Evolutionary conservation across 2,888 invertebrate species (phyloP), one percentile per base, ranked within the genome.

Genomic region (Mamestra brassicae): DNA sequence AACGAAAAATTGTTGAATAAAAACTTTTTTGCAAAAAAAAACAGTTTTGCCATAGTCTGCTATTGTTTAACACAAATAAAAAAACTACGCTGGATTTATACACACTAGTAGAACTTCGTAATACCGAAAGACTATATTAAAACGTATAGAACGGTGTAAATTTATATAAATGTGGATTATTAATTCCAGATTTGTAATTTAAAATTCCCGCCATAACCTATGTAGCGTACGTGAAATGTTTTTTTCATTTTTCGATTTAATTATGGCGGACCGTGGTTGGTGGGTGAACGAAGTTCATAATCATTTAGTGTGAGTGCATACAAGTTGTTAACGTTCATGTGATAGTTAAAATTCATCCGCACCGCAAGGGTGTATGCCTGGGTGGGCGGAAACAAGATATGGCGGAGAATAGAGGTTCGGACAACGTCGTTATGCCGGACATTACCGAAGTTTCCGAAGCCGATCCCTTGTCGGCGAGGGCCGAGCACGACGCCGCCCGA

Each of bases 351-450:
- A 88, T 84, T 87, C 85, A 81, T 74, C 86, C 84, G 84, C 89
- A 88, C 87, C 88, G 87, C 81, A 86, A 89, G 86, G 89, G 91
- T 87, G 92, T 87, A 83, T 83, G 85, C 80, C 84, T 89, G 88
- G 90, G 91, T 83, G 91, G 92, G 90, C 90, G 93, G 89, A 91
- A 90, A 89, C 92, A 91, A 92, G 92, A 89, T 86, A 96, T 96
- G 96, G 94, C 95, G 89, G 93, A 94, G 87, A 95, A 93, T 84
- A 92, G 95, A 89, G 91, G 93, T 94, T 97, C 97, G 97, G 97
- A 97, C 94, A 97, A 97, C 94, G 97, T 97, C 97, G 97, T 97
- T 94, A 97, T 97, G 95, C 97, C 97, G 97, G 97, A 97, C 97
- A 97, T 97, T 96, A 97, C 97, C 97, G 97, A 97, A 97, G 97